These are phyloP conservation scores for Mesocricetus auratus DNA, from an alignment of 2,113 vertebrate species.

Conservation along the genomic window DNA sequence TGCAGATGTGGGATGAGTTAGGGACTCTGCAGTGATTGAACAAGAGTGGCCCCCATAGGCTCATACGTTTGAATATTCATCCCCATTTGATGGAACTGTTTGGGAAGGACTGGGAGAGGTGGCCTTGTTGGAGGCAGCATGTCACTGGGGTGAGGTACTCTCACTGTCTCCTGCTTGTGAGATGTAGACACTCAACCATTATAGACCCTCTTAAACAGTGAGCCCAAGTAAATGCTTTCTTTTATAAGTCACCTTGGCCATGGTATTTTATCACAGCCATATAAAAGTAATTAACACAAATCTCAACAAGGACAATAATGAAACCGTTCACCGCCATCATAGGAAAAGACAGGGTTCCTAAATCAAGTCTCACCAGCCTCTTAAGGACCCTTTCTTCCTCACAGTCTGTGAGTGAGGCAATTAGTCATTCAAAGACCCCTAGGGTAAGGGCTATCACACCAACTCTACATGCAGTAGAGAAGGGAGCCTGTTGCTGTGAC, in stretches of 20 bases:
- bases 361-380: not conserved
- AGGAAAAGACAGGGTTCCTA: not conserved
- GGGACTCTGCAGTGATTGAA: not conserved
- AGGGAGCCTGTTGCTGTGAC: not conserved
- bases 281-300: not conserved
- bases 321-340: too few relatives aligned
- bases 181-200: not conserved
- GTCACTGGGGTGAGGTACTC: not conserved
- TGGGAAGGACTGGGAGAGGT: not conserved
- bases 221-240: not conserved
- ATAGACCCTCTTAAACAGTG: not conserved
- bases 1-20: not conserved
- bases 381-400: not conserved
- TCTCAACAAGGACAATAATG: not conserved
- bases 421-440: not conserved
- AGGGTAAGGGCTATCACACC: not conserved
- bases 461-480: not conserved
- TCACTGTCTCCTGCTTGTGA: not conserved
- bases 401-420: not conserved
- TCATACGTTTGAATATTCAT: not conserved
- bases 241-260: not conserved
- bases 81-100: not conserved
- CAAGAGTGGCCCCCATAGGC: not conserved
- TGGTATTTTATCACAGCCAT: not conserved
- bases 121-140: not conserved